Evolutionary conservation across 2,113 vertebrate genomes (phyloP), one percentile per base, ranked within the genome.

Genomic region (Antidorcas marsupialis): DNA sequence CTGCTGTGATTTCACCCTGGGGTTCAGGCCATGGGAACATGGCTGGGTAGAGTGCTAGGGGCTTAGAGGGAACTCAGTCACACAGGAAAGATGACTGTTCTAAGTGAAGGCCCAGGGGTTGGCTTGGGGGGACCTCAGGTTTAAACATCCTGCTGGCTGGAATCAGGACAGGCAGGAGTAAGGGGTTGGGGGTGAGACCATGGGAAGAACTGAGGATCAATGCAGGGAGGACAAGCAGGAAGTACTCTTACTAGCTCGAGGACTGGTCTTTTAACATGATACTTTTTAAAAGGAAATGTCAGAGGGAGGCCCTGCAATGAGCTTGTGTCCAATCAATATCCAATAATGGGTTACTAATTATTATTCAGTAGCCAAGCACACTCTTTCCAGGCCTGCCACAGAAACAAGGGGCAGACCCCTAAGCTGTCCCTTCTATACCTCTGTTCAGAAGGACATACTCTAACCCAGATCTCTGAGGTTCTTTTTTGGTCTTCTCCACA

Each of bases 301-400:
- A 87, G 90, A 85, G 21, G 30, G 33, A 94, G 33, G 33, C 60
- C 45, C 92, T 94, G 25, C 81, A 93, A 79, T 88, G 76, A 95
- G 64, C 55, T 59, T 74, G 60, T 88, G n/a, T 78, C 81, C 86
- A 96, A 53, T 95, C 92, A 89, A 96, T 96, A 83, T 52, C 25
- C 87, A 71, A 23, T 12, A 71, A 92, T 45, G 87, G 97, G 53
- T 96, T 83, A 92, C 55, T 94, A 92, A 96, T 94, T 96, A 93
- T 91, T 86, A 82, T 94, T 97, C 87, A 62, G 59, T 93, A 85
- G 89, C 28, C 36, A 96, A 45, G 53, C 62, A 47, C 1, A 1
- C 28, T 79, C 7, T 39, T 87, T 64, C 76, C 28, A 88, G 53
- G 62, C 53, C 84, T 91, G 78, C 50, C 52, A 19, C 47, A 67